Evolutionary conservation across 2,888 invertebrate species (phyloP).

Genomic region (Macroteleia sp.): DNA sequence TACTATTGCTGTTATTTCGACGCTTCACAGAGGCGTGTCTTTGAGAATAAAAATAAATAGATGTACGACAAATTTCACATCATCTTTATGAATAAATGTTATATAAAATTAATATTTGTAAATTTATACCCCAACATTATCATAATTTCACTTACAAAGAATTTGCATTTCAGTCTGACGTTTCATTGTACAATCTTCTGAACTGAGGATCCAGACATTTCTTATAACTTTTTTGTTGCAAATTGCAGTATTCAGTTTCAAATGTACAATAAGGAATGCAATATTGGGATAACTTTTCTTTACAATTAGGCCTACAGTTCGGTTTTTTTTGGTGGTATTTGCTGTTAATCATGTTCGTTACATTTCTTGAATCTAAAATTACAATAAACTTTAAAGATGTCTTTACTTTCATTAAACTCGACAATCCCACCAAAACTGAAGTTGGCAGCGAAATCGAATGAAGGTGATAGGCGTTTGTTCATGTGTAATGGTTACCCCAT

Average conservation of each 20-base stretch:
- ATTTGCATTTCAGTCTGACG: constrained; percentile 21
- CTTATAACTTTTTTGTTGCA: not conserved
- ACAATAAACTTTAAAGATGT: no score
- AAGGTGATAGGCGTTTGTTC: no score
- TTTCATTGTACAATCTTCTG: not conserved
- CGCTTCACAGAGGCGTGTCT: constrained; percentile 8
- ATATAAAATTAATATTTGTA: constrained; percentile 26
- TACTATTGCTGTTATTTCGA: constrained; percentile 24
- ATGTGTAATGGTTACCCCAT: no score
- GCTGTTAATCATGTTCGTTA: no score
- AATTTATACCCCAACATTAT: constrained; percentile 8
- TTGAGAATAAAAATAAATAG: constrained; percentile 33
- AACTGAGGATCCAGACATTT: not conserved
- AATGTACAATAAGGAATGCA: constrained; percentile 25
- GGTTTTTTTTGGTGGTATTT: no score
- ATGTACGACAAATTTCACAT: constrained; percentile 39
- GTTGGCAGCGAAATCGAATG: no score
- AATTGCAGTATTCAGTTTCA: not conserved
- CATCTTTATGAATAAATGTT: constrained; percentile 60
- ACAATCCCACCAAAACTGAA: no score
- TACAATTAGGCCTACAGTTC: no score
- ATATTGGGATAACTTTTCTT: no score
- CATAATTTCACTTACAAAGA: not conserved
- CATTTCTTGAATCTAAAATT: no score
- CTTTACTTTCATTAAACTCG: no score